Base-by-base conservation (phyloP, 2,888 invertebrate species). In the Octodonta nipae region DNA sequence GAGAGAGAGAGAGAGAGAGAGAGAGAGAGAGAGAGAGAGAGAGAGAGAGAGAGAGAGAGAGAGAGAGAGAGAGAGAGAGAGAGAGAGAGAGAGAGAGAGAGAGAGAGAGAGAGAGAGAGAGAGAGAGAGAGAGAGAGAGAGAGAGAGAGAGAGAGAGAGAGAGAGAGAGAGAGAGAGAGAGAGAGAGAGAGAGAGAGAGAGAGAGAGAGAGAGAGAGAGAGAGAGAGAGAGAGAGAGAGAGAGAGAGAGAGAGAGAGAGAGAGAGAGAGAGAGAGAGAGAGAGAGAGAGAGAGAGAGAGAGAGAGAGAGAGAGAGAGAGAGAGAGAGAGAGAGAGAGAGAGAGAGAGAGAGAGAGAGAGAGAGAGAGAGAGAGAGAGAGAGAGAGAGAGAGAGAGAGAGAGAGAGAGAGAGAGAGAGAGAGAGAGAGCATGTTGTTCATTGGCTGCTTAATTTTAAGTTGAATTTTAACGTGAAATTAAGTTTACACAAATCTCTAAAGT, bases 1-100 rank as follows among this genome's bases (percentile, higher is more conserved):
- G 20, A n/a, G 20, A 20, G 20, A 20, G 20, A 20, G 20, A n/a
- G 20, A 20, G 20, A 20, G 20, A n/a, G 20, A 20, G 20, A 20
- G 20, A n/a, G 20, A 20, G 20, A 20, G 20, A n/a, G 20, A 20
- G 20, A 20, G 20, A n/a, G 20, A 20, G 20, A 20, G 20, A n/a
- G 20, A 20, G 20, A 20, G 20, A n/a, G 20, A 20, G 20, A 20
- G 20, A n/a, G 20, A 20, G 20, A 20, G 20, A n/a, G 20, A 20
- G 20, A 20, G 20, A n/a, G 20, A 20, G 20, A 20, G 20, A n/a
- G 20, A 20, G 20, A 20, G 20, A n/a, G 20, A 20, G 20, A 20
- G 20, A n/a, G 20, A 20, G 20, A 20, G 20, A n/a, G 20, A 20
- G 20, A 20, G 20, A n/a, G 20, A 20, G 20, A 20, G 20, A n/a